Conservation (phyloP, 2,113 vertebrate species). For the Triplophysa siluroides region DNA sequence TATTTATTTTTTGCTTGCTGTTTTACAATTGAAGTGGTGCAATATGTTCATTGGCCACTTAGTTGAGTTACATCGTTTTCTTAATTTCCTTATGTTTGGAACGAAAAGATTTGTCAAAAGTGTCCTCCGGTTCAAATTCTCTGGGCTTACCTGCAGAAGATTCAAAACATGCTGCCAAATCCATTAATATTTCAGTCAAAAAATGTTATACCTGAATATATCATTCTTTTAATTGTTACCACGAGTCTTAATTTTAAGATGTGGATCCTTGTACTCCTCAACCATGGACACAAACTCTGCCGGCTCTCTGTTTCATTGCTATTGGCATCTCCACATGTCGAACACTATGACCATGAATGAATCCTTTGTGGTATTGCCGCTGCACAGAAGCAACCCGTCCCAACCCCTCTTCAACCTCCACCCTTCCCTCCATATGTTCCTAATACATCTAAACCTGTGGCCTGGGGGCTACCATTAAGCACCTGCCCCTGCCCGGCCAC, state of each 20-base stretch:
- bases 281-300: conserved; percentile 27
- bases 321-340: conserved; percentile 58
- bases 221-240: not conserved
- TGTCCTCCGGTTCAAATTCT: conserved; percentile 18
- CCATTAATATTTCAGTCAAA: conserved; percentile 7
- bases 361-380: conserved; percentile 46
- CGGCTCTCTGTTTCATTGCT: conserved; percentile 46
- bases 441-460: conserved; percentile 54
- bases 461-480: conserved; percentile 46
- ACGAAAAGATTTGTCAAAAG: not conserved
- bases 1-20: not conserved
- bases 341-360: conserved; percentile 48
- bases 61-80: not conserved
- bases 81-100: not conserved
- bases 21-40: not conserved
- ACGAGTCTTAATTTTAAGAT: not conserved
- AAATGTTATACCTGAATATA: no score
- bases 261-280: conserved; percentile 8
- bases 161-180: conserved; percentile 46
- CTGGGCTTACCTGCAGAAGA: conserved; percentile 39
- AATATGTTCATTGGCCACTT: not conserved
- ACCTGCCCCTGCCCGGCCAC: conserved; percentile 47
- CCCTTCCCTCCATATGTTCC: conserved; percentile 58
- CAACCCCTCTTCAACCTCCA: conserved; percentile 51
- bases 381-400: conserved; percentile 43